Conservation (phyloP, 2,113 vertebrate genomes). For the Vireo altiloquus region DNA sequence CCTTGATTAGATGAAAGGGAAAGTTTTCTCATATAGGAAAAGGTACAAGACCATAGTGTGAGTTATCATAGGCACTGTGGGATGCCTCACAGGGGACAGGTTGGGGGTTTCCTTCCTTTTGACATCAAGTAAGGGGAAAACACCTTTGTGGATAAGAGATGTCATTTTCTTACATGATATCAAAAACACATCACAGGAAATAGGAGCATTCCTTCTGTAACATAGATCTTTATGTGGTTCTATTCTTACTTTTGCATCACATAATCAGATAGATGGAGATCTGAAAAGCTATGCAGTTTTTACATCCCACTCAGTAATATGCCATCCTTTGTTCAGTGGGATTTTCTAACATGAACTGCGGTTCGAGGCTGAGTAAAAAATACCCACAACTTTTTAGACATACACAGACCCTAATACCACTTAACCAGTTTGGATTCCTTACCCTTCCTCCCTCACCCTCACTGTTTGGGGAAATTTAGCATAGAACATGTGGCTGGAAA, state of each 20-base stretch:
- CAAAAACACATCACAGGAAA: slow-evolving; percentile 49
- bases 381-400: neutral
- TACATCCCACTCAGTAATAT: neutral
- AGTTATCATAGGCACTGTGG: slow-evolving; percentile 24
- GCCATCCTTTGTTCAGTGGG: neutral
- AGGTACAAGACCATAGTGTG: neutral
- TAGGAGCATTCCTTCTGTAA: slow-evolving; percentile 46
- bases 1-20: slow-evolving; percentile 44
- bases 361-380: neutral
- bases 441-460: neutral
- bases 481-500: neutral
- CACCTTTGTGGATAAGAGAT: slow-evolving; percentile 53
- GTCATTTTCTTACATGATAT: neutral
- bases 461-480: neutral
- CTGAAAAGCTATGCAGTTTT: neutral
- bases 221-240: neutral
- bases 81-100: slow-evolving; percentile 25
- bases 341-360: neutral
- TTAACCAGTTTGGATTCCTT: neutral
- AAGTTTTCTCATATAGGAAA: slow-evolving; percentile 57
- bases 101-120: slow-evolving; percentile 58
- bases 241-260: neutral
- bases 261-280: neutral
- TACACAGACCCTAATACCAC: neutral
- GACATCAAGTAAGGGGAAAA: slow-evolving; percentile 64